Base-by-base conservation (phyloP, 2,888 invertebrate genomes). In the Epirrhoe tristata region DNA sequence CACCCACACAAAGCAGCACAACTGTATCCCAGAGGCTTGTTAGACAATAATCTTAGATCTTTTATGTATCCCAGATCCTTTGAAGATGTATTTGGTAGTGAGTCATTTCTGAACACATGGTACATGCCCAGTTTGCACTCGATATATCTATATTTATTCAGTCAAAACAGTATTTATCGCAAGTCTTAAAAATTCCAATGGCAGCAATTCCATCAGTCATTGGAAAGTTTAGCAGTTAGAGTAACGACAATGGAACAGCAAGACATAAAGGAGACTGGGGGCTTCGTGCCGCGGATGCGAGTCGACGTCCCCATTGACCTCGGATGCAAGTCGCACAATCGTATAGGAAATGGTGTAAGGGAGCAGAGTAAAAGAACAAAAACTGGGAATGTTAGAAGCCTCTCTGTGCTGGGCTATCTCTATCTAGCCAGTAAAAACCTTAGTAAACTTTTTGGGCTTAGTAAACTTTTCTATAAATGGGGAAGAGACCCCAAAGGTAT, bases 281-380 rank as follows among this genome's bases (percentile, higher is more conserved):
- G 63, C 54, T 74, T 71, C 63, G 64, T 69, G 71, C 69, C 69
- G 63, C 58, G 70, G 64, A 70, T 65, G 53, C 52, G 77, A 83
- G 89, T 87, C 88, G 83, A 78, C 84, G 88, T 77, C 79, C 89
- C 84, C 88, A 88, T 89, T 87, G 86, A 83, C 81, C 83, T 74
- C 82, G 72, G 74, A 70, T 79, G 77, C 78, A 75, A 76, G 73
- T 80, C 81, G 78, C 78, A 81, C 79, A 82, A 81, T 78, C 72
- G 68, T 71, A 57, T 72, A 56, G 53, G 53, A 36, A 60, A 54
- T 63, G 65, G 66, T 48, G 24, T 58, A 64, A 72, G 69, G 7
- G 0, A 62, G 24, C 46, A 65, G 50, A 60, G 32, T 43, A 59
- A 6, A 53, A 36, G 12, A 6, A 36, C 7, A 34, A 6, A 34